Base-by-base conservation (phyloP, 2,113 vertebrate species). In the Dendrocopos noguchii region DNA sequence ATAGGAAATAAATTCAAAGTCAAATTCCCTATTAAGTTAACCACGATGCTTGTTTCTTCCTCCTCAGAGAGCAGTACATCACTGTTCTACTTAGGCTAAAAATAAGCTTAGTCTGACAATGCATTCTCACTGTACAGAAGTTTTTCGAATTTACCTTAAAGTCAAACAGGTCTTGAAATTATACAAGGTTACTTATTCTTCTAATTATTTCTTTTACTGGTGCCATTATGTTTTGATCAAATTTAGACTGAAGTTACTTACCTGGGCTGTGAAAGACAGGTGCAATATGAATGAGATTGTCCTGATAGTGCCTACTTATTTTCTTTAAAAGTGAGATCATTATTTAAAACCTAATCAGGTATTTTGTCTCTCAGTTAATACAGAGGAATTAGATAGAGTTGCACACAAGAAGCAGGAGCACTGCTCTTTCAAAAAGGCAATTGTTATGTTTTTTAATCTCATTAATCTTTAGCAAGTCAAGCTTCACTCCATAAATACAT, bases 1-100 rank as follows among this genome's bases (percentile, higher is more conserved):
- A 96, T 92, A 94, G 79, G 92, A 97, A 97, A 96, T 97, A 97
- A 97, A 97, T 96, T 97, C 97, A 98, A 98, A 98, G 97, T 97
- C 94, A 97, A 97, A 97, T 97, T 97, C 60, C 68, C 88, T 96
- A 94, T 97, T 97, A 97, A 97, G 91, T 95, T 94, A 97, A 91
- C 94, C 87, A 90, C 87, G 95, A 94, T 96, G 83, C 94, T 95
- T 97, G 93, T 97, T 97, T 97, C 95, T 95, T 97, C 95, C 96
- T 97, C 97, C 97, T 95, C 88, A 75, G 97, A 97, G 97, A 96
- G 89, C 87, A 86, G 81, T 93, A 64, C 87, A 97, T 96, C 94
- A 96, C 84, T 95, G 84, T 92, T 96, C 88, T 94, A 85, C 71
- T 71, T 66, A 97, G 86, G 92, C 86, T 98, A 97, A 98, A 96